Base-by-base conservation (phyloP, 2,888 invertebrate genomes). In the Timema podura region DNA sequence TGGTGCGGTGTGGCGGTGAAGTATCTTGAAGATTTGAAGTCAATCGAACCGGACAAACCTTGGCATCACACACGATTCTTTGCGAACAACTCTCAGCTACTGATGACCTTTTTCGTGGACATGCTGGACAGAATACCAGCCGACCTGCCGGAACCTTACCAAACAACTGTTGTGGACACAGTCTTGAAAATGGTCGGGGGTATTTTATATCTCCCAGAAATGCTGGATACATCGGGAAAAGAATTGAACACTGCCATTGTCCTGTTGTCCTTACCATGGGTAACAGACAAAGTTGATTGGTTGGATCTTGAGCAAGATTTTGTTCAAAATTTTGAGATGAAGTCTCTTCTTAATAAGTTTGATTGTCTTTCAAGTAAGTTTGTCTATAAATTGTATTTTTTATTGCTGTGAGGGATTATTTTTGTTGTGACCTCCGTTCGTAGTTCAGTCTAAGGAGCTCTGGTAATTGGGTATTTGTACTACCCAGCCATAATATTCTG, bases 61-160 rank as follows among this genome's bases (percentile, higher is more conserved):
- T 61, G 30, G 10, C 61, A 8, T 11, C 30, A 61, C 45, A 45
- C 45, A 45, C 30, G 61, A 30, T 61, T 61, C 45, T 61, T 61
- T 30, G 61, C 44, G 45, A 45, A 61, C 30, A 61, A 61, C 45
- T 11, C 45, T 11, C 44, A 61, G 45, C 13, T 61, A 45, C 30
- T 61, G 61, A 61, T 61, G 45, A 61, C 45, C 44, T 61, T 61
- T 61, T 30, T 61, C 9, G 61, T 61, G 2, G 61, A 61, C 61
- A 30, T 13, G 30, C 6, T 61, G 13, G 44, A 61, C 61, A 61
- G 61, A 61, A 61, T 61, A 6, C 61, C 61, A 11, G 9, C 10
- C 30, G 61, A 61, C 45, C 11, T 61, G 8, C 11, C 61, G 6
- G 30, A 61, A 44, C 11, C 5, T 61, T 8, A 44, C 9, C 30